phyloP scores from a whole-genome alignment of 2,888 invertebrate species.

The Lasioglossum oenotherae region DNA sequence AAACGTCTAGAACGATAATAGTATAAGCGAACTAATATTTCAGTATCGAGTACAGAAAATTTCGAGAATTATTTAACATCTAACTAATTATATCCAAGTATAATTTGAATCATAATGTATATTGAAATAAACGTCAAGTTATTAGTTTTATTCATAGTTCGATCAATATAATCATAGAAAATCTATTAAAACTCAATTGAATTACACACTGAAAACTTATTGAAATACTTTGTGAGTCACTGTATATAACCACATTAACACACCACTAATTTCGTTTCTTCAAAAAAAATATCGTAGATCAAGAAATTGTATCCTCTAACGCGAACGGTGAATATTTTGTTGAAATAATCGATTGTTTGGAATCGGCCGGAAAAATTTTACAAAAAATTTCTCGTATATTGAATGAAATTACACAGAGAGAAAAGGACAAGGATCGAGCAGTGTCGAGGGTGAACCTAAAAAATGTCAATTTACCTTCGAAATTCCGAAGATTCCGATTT shows the following conservation, averaged over 20 bases:
- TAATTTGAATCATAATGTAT: neutral
- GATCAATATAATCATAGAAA: neutral
- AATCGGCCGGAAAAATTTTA: neutral
- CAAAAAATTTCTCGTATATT: conserved; percentile 22
- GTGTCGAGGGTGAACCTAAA: conserved; percentile 52
- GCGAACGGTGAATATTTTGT: neutral
- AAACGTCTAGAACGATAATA: neutral
- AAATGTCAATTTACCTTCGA: conserved; percentile 56
- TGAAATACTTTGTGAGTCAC: conserved; percentile 54
- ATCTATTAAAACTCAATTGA: conserved; percentile 14
- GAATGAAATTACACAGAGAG: conserved; percentile 35
- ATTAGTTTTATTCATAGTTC: neutral
- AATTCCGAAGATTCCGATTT: conserved; percentile 55
- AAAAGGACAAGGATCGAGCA: conserved; percentile 46
- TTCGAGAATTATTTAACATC: conserved; percentile 1
- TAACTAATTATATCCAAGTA: neutral
- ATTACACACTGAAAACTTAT: conserved; percentile 26
- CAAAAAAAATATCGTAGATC: conserved; percentile 20
- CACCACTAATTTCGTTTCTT: conserved; percentile 34
- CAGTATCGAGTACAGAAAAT: conserved; percentile 6
- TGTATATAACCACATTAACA: conserved; percentile 59
- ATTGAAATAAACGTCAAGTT: conserved; percentile 8
- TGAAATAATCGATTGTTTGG: neutral
- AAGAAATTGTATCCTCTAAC: neutral
- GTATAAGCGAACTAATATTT: neutral